Evolutionary conservation across 2,797 vertebrate species (phyloP).

Genomic region (Tapirus indicus): DNA sequence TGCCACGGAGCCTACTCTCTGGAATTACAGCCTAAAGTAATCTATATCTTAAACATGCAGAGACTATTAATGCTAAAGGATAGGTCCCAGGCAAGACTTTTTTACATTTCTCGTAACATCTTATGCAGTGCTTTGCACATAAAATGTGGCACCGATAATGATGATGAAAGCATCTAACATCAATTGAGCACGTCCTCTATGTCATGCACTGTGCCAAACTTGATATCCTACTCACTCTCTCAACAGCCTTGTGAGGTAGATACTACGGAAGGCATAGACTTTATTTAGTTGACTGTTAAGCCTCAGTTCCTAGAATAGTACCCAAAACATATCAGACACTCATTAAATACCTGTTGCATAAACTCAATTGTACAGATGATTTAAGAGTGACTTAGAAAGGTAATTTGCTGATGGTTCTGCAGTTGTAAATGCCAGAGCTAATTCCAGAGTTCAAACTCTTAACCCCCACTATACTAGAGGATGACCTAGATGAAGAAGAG

Average conservation of each 20-base stretch:
- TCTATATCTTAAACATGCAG: conserved; percentile 39
- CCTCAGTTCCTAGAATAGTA: neutral
- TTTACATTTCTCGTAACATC: neutral
- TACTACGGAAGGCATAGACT: neutral
- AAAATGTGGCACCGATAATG: neutral
- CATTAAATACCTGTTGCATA: neutral
- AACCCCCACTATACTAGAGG: neutral
- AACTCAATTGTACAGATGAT: conserved; percentile 43
- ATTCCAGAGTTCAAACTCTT: neutral
- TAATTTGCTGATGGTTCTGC: neutral
- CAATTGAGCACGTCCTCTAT: neutral
- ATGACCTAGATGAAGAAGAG: neutral
- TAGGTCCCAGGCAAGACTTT: neutral
- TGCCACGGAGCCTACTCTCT: neutral
- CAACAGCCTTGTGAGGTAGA: neutral
- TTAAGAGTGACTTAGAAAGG: conserved; percentile 1
- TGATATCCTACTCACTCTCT: neutral
- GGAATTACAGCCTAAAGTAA: conserved; percentile 12
- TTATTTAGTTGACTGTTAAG: neutral
- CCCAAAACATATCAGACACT: neutral
- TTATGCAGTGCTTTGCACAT: neutral
- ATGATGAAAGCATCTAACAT: neutral
- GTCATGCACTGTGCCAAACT: neutral
- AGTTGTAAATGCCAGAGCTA: neutral
- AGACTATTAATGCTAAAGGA: neutral